Base-by-base conservation (phyloP, 2,797 vertebrate genomes). In the Zalophus californianus region DNA sequence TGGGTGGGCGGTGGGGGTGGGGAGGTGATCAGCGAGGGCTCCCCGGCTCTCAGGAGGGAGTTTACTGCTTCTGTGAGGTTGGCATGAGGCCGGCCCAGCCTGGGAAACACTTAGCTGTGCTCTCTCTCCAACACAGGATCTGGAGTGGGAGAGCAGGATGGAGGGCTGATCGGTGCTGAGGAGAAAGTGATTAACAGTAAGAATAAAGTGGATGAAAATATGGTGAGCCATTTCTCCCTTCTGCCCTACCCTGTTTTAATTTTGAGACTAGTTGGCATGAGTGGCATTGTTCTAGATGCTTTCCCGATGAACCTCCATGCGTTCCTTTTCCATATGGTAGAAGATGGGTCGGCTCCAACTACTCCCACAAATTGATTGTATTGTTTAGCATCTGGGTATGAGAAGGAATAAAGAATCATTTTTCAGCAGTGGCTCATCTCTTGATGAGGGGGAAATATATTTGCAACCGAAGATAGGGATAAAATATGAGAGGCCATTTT, bases 121-220 rank as follows among this genome's bases (percentile, higher is more conserved):
- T 48, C 86, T 97, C 90, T 98, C 87, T 97, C 58, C 96, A 13
- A 66, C 92, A 84, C 99, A 99, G 99, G 99, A 79, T 99, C 99
- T 50, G 99, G 99, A 85, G 99, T 99, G 98, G 99, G 99, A 0
- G 99, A 99, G 94, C 98, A 99, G 95, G 99, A 99, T 0, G 99
- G 99, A 38, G 99, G 99, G 35, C 99, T 99, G 98, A 99, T 99
- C 0, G 99, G 99, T 0, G 99, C 99, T 0, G 99, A 99, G 97
- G 99, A 99, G 98, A 99, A 99, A 97, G 99, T 99, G 97, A 99
- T 99, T 98, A 99, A 99, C 99, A 99, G 99, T 99, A 99, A 99
- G 98, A 99, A 99, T 97, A 99, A 99, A 98, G 99, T 99, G 97
- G 99, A 99, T 96, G 98, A 99, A 96, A 99, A 99, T 18, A 99